phyloP scores from a whole-genome alignment of 2,888 invertebrate genomes.

The Hyposoter didymator region DNA sequence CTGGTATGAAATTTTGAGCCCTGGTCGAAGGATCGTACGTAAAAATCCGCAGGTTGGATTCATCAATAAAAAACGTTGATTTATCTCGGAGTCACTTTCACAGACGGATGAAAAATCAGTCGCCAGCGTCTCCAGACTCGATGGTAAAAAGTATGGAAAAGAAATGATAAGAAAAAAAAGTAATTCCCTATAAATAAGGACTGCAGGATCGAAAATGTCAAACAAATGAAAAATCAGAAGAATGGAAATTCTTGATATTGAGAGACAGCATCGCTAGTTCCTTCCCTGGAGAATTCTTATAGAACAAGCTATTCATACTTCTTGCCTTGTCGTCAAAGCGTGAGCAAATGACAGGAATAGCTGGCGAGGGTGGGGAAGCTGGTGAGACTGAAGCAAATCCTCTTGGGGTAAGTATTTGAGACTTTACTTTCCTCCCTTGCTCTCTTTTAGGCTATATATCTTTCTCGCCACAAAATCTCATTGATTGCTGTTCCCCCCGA shows the following conservation, averaged over 20 bases:
- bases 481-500: slow-evolving; percentile 12
- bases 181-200: background rate
- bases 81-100: background rate
- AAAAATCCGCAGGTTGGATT: background rate
- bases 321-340: slow-evolving; percentile 16
- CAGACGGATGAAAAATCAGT: background rate
- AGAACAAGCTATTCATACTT: slow-evolving; percentile 6
- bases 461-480: slow-evolving; percentile 26
- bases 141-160: background rate
- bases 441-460: background rate
- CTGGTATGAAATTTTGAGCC: background rate
- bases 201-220: background rate
- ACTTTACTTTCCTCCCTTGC: background rate
- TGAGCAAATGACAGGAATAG: slow-evolving; percentile 53
- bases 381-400: slow-evolving; percentile 68
- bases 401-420: slow-evolving; percentile 65
- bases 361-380: slow-evolving; percentile 58
- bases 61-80: background rate
- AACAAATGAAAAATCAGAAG: slow-evolving; percentile 44
- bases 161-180: background rate
- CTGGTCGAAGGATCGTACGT: background rate
- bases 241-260: slow-evolving; percentile 15
- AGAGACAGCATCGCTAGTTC: background rate
- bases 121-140: background rate
- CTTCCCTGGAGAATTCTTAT: background rate